Percentiles rank a stretch among this genome's conserved stretches.
These are phyloP conservation scores for Parascotia fuliginaria DNA, from an alignment of 2,888 invertebrate genomes.

Conservation along the genomic window DNA sequence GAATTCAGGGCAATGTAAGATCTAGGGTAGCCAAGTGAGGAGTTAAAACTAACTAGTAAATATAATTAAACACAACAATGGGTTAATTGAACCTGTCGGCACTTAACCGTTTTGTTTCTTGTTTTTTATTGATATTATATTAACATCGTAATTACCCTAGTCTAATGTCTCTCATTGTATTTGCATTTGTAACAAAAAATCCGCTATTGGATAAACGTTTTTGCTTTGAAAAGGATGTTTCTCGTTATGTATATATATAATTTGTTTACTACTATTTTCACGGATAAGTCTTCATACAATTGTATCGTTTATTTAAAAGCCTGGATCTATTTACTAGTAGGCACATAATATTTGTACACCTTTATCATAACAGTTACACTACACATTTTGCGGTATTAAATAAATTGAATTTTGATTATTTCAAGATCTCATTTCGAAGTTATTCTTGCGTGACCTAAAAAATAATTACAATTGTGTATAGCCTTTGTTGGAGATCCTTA, in stretches of 20 bases:
- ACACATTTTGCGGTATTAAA: too few species aligned
- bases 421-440: constrained; percentile 32
- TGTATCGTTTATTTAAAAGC: too few species aligned
- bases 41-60: background rate
- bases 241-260: too few species aligned
- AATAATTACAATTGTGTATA: too few species aligned
- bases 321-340: too few species aligned
- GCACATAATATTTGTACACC: too few species aligned
- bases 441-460: constrained; percentile 25
- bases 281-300: too few species aligned
- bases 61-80: constrained; percentile 39
- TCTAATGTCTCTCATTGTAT: background rate
- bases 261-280: too few species aligned
- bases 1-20: too few species aligned
- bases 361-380: constrained; percentile 23
- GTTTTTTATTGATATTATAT: constrained; percentile 20
- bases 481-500: too few species aligned
- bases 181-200: background rate
- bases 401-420: constrained; percentile 29
- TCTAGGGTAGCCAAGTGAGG: background rate
- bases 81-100: constrained; percentile 26
- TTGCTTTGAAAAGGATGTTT: background rate
- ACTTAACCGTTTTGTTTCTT: constrained; percentile 25
- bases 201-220: background rate
- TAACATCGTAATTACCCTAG: constrained; percentile 14